Base-by-base conservation (phyloP, 2,888 invertebrate species). In the Lasioglossum marginatum region DNA sequence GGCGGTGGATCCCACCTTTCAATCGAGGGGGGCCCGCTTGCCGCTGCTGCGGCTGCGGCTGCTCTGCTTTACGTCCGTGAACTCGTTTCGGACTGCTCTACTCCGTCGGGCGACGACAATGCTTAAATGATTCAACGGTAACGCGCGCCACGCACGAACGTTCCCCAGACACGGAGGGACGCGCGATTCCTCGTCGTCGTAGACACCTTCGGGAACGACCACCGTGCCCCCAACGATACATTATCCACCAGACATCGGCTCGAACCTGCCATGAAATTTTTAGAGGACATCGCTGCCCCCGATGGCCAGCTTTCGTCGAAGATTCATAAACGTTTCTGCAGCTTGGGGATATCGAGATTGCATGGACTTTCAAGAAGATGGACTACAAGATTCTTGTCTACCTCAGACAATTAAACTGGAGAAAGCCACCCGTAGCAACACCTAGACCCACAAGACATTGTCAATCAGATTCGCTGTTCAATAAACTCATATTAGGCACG, bases 61-160 rank as follows among this genome's bases (percentile, higher is more conserved):
- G 83, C 79, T 84, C 82, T 48, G 88, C 88, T 85, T 83, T 70
- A 75, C 86, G 83, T 77, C 82, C 86, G 76, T 84, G 88, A 88
- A 84, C 83, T 88, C 88, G 83, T 83, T 86, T 76, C 75, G 66
- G 77, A 57, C 43, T 63, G 27, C 73, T 66, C 66, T 34, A 34
- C 66, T n/a, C 37, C 37, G 76, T 66, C 70, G 45, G 8, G 10
- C 27, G 27, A 27, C 60, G 60, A 68, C 37, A 23, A 68, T 37
- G 68, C 37, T 68, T 68, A n/a, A 78, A 52, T 81, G 45, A 75
- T 63, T 72, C 43, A 78, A 77, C 48, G 57, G 40, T 57, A 70
- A 81, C 45, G 71, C 68, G 68, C 68, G 68, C 23, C 34, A 52
- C 10, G 12, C 34, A 4, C 37, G 34, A 68, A 37, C 68, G 1